Base-by-base conservation (phyloP, 2,888 invertebrate genomes). In the Rotaria socialis region DNA sequence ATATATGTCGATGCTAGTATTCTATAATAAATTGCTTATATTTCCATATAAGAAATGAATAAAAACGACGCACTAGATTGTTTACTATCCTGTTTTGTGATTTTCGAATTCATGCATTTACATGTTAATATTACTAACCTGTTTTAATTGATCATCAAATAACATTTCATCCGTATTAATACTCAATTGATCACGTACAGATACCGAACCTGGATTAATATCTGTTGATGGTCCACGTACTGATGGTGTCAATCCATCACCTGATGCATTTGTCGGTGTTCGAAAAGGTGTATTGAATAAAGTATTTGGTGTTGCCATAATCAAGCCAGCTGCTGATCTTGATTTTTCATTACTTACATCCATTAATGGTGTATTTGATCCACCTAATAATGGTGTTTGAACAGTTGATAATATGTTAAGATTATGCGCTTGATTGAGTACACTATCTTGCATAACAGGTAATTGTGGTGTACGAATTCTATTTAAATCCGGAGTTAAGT, bases 341-440 rank as follows among this genome's bases (percentile, higher is more conserved):
- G n/a, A 7, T 58, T 75, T 84, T 67, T 86, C 87, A 75, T n/a
- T 85, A 52, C 55, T 60, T 43, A 47, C 86, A 84, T 84, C 55
- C 67, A 80, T 80, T 10, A 99, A 92, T 0, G 97, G 96, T 0
- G 97, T 97, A 91, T 99, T 99, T 47, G 95, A 90, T 0, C 99
- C 99, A 84, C 98, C 94, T 91, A 97, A 97, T 35, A 99, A 92
- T 0, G 98, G 98, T 0, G 98, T 99, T 90, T 99, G 98, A 2
- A 97, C 96, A 91, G 98, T 97, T 0, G 96, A 96, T 41, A 99
- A 92, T 0, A 98, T 97, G 95, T 99, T 96, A 90, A 99, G 95
- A 90, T 99, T 98, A 91, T 98, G 97, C 0, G 98, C 98, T 92
- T 98, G 98, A 94, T 97, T 94, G 87, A 93, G 89, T 86, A 93